Evolutionary conservation across 2,113 vertebrate genomes (phyloP).

Genomic region (Scatophagus argus): DNA sequence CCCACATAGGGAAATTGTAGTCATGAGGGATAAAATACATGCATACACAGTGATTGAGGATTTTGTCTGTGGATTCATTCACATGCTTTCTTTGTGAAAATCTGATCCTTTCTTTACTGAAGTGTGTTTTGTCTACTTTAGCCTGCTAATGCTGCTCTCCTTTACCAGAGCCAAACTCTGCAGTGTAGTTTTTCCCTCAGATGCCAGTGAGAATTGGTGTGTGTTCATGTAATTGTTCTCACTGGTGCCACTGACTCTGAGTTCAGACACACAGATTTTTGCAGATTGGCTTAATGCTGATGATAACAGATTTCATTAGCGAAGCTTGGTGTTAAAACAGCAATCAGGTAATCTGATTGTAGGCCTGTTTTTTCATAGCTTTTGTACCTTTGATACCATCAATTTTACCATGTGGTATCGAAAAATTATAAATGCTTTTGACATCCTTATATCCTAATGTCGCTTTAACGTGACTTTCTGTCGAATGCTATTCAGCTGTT

Average conservation of each 20-base stretch:
- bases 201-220: neutral
- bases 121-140: neutral
- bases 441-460: neutral
- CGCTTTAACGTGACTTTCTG: neutral
- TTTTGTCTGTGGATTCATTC: too few relatives aligned
- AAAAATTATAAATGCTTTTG: too few relatives aligned
- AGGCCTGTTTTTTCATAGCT: too few relatives aligned
- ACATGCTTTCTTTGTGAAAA: too few relatives aligned
- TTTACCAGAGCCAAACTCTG: neutral
- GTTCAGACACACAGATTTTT: too few relatives aligned
- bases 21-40: neutral
- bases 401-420: too few relatives aligned
- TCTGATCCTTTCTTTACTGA: neutral
- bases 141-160: too few relatives aligned
- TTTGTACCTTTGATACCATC: too few relatives aligned
- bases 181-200: neutral
- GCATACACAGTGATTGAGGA: too few relatives aligned
- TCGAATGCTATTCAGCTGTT: conserved; percentile 6
- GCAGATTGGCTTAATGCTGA: too few relatives aligned
- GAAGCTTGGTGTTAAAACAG: neutral
- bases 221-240: neutral
- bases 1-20: neutral
- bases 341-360: neutral
- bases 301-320: neutral
- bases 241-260: too few relatives aligned